phyloP scores from a whole-genome alignment of 2,888 invertebrate species.

The Sinelater perroti region DNA sequence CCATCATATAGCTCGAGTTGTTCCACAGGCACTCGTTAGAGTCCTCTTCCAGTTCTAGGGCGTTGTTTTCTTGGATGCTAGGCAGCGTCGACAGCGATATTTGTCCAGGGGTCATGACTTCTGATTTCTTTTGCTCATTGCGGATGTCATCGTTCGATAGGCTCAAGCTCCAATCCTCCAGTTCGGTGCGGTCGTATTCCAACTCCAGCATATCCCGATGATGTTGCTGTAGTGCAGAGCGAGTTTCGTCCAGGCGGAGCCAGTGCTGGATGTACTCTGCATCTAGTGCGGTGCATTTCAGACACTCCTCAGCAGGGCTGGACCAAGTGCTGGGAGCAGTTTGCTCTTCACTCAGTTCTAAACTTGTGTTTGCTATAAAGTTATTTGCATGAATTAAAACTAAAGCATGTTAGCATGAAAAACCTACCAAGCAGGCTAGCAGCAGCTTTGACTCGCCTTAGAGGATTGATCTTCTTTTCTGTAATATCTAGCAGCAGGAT shows the following conservation, averaged over 20 bases:
- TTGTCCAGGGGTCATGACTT: slow-evolving; percentile 68
- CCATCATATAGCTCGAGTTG: slow-evolving; percentile 75
- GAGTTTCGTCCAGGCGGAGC: slow-evolving; percentile 76
- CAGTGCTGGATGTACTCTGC: slow-evolving; percentile 80
- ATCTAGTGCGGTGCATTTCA: slow-evolving; percentile 71
- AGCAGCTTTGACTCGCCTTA: slow-evolving; percentile 67
- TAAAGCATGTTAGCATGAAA: background rate
- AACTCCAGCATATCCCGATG: slow-evolving; percentile 74
- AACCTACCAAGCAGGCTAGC: slow-evolving; percentile 61
- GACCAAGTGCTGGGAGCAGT: slow-evolving; percentile 64
- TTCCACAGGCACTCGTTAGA: slow-evolving; percentile 80
- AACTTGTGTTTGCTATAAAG: slow-evolving; percentile 49
- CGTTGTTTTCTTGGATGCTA: slow-evolving; percentile 78
- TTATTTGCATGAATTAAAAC: background rate
- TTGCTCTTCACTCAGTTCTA: slow-evolving; percentile 55
- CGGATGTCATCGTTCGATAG: slow-evolving; percentile 75
- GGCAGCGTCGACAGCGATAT: slow-evolving; percentile 72
- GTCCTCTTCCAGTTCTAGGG: slow-evolving; percentile 77
- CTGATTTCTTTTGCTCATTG: slow-evolving; percentile 54
- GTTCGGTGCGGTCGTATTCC: slow-evolving; percentile 78
- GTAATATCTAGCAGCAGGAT: slow-evolving; percentile 70
- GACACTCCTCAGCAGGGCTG: slow-evolving; percentile 67
- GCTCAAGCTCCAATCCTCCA: slow-evolving; percentile 82
- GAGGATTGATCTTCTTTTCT: slow-evolving; percentile 64
- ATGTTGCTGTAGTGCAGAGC: slow-evolving; percentile 73